A percentile compares a stretch with the other conserved stretches of the same genome.
phyloP scores from a whole-genome alignment of 2,888 invertebrate species.

The Euplagia quadripunctaria region DNA sequence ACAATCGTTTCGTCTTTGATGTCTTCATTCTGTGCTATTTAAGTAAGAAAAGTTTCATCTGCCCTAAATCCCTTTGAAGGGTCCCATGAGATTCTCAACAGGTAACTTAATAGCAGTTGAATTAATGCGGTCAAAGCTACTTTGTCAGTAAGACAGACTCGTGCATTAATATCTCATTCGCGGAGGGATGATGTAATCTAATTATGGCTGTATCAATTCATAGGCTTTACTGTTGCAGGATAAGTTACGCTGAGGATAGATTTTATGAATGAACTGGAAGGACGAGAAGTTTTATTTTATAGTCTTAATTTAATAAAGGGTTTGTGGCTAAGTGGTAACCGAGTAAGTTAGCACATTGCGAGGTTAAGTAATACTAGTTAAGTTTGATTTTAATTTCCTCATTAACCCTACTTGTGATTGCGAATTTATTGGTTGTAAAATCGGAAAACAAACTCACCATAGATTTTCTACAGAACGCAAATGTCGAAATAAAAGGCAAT shows the following conservation, averaged over 20 bases:
- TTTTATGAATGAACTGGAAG: too few relatives aligned
- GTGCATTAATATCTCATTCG: slow-evolving; percentile 66
- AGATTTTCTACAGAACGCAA: slow-evolving; percentile 48
- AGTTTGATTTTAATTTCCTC: neutral
- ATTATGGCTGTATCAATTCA: slow-evolving; percentile 52
- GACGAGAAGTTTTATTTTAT: neutral
- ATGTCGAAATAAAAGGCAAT: slow-evolving; percentile 73
- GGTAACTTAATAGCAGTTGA: slow-evolving; percentile 77
- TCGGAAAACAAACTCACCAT: slow-evolving; percentile 26
- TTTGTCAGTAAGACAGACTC: slow-evolving; percentile 64
- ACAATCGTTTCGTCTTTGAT: slow-evolving; percentile 61
- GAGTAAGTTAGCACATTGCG: too few relatives aligned
- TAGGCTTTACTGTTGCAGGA: slow-evolving; percentile 26
- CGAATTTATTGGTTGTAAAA: slow-evolving; percentile 16
- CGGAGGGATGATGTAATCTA: slow-evolving; percentile 62
- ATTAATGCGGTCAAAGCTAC: slow-evolving; percentile 80
- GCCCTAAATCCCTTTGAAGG: slow-evolving; percentile 73
- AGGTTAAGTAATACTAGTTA: too few relatives aligned
- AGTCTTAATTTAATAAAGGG: too few relatives aligned
- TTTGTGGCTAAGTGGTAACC: too few relatives aligned
- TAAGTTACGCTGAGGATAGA: slow-evolving; percentile 17
- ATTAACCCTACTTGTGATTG: slow-evolving; percentile 21
- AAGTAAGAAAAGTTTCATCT: slow-evolving; percentile 74
- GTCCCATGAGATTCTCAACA: slow-evolving; percentile 71
- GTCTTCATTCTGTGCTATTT: slow-evolving; percentile 63